A percentile compares a stretch with the other conserved stretches of the same genome.
Conservation (phyloP, 2,888 invertebrate species). For the Ommatoiulus sabulosus region DNA sequence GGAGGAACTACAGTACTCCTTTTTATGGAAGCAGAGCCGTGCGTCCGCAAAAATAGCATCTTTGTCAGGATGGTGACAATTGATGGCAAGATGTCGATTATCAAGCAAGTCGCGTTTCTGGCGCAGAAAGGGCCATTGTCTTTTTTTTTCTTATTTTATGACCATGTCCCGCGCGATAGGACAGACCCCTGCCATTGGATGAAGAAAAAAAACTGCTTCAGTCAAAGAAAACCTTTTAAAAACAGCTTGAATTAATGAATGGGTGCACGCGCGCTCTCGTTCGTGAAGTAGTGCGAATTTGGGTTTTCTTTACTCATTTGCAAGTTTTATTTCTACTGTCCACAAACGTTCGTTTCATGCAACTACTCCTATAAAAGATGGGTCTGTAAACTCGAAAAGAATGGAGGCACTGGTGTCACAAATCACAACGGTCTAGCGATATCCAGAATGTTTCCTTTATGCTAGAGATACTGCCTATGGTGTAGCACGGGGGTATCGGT, state of each 20-base stretch:
- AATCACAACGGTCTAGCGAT: background rate
- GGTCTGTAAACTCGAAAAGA: background rate
- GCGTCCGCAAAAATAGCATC: background rate
- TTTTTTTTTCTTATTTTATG: background rate
- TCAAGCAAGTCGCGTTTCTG: background rate
- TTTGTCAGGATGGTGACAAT: background rate
- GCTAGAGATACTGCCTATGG: background rate
- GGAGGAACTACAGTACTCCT: background rate
- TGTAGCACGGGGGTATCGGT: background rate
- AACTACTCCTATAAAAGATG: background rate
- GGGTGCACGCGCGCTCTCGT: background rate
- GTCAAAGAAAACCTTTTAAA: background rate
- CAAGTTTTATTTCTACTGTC: background rate
- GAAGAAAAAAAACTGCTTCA: background rate
- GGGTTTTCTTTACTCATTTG: background rate
- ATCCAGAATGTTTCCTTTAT: background rate
- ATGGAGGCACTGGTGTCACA: background rate
- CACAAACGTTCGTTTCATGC: background rate
- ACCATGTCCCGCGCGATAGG: background rate
- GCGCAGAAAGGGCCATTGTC: background rate
- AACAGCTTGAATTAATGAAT: slow-evolving; percentile 1
- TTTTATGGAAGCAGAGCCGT: background rate
- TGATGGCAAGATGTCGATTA: background rate
- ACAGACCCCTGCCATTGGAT: background rate
- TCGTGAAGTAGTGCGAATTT: no score